Evolutionary conservation across 2,888 invertebrate genomes (phyloP).

Genomic region (Pterostichus niger): DNA sequence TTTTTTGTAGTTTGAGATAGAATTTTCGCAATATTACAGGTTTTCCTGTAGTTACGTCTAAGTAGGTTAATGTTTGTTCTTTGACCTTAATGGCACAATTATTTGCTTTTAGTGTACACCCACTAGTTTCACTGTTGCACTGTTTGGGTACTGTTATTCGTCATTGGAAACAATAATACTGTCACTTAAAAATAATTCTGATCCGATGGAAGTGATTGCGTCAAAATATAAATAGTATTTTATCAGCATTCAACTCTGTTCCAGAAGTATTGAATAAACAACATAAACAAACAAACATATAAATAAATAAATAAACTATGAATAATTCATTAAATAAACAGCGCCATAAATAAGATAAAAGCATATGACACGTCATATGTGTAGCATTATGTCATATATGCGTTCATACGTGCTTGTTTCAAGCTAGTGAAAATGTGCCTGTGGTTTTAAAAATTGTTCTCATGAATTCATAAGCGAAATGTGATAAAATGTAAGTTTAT

Average conservation of each 20-base stretch:
- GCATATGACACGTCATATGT: slow-evolving; percentile 50
- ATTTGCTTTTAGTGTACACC: too few species aligned
- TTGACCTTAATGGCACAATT: too few species aligned
- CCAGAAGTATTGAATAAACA: slow-evolving; percentile 39
- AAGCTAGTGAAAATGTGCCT: slow-evolving; percentile 31
- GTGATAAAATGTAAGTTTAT: slow-evolving; percentile 23
- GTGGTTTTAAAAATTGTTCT: slow-evolving; percentile 23
- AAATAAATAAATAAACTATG: slow-evolving; percentile 59
- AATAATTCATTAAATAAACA: slow-evolving; percentile 58
- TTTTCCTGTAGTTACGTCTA: too few species aligned
- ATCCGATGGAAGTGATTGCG: slow-evolving; percentile 47
- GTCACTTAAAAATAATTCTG: slow-evolving; percentile 46
- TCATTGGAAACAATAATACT: slow-evolving; percentile 28
- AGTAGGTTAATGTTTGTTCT: too few species aligned
- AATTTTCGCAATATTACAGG: too few species aligned
- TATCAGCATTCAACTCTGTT: slow-evolving; percentile 43
- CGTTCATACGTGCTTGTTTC: slow-evolving; percentile 34
- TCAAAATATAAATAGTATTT: slow-evolving; percentile 42
- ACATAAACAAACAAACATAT: slow-evolving; percentile 52
- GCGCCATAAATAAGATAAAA: slow-evolving; percentile 58
- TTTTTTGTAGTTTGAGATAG: too few species aligned
- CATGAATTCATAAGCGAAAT: background rate
- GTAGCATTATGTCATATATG: slow-evolving; percentile 57
- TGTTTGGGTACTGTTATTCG: too few species aligned
- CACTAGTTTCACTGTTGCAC: too few species aligned